Evolutionary conservation across 2,888 invertebrate genomes (phyloP).

Genomic region (Chydorus sphaericus): DNA sequence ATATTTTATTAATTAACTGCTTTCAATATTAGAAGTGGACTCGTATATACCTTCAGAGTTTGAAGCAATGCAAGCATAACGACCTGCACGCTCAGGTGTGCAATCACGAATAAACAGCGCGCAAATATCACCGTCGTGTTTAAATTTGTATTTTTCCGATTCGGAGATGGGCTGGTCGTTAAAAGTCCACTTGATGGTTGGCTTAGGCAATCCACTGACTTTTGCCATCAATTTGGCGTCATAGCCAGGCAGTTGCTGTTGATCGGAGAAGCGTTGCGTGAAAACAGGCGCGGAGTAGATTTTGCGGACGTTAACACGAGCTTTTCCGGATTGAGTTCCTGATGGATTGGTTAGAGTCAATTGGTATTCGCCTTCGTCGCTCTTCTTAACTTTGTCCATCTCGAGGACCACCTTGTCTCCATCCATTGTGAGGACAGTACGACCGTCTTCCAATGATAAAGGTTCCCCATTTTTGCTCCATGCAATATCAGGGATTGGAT

Average conservation of each 20-base stretch:
- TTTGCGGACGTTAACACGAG: conserved; percentile 58
- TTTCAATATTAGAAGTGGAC: neutral
- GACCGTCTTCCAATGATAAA: conserved; percentile 36
- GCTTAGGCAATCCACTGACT: conserved; percentile 63
- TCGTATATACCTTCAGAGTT: conserved; percentile 51
- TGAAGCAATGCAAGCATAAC: conserved; percentile 57
- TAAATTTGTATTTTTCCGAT: conserved; percentile 55
- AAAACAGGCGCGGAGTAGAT: conserved; percentile 66
- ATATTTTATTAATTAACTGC: neutral
- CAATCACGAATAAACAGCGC: conserved; percentile 59
- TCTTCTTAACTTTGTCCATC: conserved; percentile 48
- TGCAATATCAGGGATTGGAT: conserved; percentile 63
- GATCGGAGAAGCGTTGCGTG: conserved; percentile 52
- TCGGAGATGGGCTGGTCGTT: conserved; percentile 56
- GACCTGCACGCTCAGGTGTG: conserved; percentile 48
- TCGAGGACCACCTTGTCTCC: conserved; percentile 62
- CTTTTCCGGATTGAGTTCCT: conserved; percentile 54
- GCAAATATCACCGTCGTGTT: conserved; percentile 62
- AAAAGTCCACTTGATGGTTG: conserved; percentile 75
- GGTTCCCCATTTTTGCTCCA: conserved; percentile 66
- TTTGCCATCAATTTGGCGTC: conserved; percentile 72
- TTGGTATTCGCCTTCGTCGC: conserved; percentile 62
- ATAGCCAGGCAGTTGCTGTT: conserved; percentile 54
- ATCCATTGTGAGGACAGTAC: conserved; percentile 60
- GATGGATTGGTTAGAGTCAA: conserved; percentile 59